Percentiles rank a stretch among this genome's conserved stretches.
These are phyloP conservation scores for Palythoa heliodiscus DNA, from an alignment of 92 coral and sea anemone genomes.

Conservation along the genomic window DNA sequence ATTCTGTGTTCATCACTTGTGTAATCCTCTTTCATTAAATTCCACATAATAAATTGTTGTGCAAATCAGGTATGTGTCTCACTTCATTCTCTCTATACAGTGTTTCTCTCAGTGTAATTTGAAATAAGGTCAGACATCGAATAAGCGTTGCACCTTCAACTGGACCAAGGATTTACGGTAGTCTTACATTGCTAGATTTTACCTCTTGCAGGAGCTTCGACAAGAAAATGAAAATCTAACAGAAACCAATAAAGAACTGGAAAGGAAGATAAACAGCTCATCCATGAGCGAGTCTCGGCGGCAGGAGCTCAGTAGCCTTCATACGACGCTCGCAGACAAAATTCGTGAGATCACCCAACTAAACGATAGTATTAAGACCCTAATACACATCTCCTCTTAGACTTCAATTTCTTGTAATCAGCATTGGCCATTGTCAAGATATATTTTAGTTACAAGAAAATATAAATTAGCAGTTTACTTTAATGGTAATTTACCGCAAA, in stretches of 20 bases:
- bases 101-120: too few species aligned
- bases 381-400: constrained; percentile 27
- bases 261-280: constrained; percentile 51
- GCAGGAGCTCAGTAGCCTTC: constrained; percentile 63
- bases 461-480: background rate
- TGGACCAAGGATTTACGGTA: too few species aligned
- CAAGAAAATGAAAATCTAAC: constrained; percentile 33
- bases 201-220: constrained; percentile 30
- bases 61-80: too few species aligned
- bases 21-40: too few species aligned
- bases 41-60: too few species aligned
- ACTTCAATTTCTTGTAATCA: background rate
- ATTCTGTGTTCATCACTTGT: too few species aligned
- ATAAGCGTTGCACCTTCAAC: too few species aligned
- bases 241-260: constrained; percentile 52
- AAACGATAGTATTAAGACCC: constrained; percentile 41
- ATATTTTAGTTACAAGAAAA: background rate
- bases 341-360: constrained; percentile 63
- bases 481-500: too few species aligned
- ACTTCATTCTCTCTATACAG: too few species aligned
- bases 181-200: background rate
- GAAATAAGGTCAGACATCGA: too few species aligned
- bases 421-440: background rate
- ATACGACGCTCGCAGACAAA: constrained; percentile 64
- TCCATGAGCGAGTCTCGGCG: constrained; percentile 66